phyloP scores from a whole-genome alignment of 2,113 vertebrate genomes.

The Lucifuga dentata region DNA sequence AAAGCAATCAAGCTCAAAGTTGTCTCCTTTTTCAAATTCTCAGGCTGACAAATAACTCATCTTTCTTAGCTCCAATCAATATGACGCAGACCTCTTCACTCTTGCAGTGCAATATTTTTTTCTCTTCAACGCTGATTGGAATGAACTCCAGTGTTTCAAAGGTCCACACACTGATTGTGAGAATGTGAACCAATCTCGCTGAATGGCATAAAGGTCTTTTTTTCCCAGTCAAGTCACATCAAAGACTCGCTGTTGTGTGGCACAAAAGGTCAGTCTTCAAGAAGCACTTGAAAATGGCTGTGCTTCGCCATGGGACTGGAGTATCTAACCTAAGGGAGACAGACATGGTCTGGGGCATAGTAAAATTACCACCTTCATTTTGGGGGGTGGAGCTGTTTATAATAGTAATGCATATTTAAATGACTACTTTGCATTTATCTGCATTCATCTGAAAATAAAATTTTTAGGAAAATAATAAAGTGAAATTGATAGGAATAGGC shows the following conservation, averaged over 20 bases:
- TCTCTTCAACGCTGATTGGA: constrained; percentile 76
- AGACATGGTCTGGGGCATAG: constrained; percentile 51
- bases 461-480: constrained; percentile 52
- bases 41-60: constrained; percentile 77
- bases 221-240: constrained; percentile 52
- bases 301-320: constrained; percentile 2
- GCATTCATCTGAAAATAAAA: constrained; percentile 80
- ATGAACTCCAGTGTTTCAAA: constrained; percentile 66
- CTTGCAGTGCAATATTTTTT: constrained; percentile 32
- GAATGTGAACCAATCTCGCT: constrained; percentile 51
- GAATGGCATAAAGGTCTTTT: constrained; percentile 37
- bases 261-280: constrained; percentile 31
- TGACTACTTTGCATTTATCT: constrained; percentile 81
- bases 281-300: constrained; percentile 46
- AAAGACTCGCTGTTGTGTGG: constrained; percentile 19
- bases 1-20: constrained; percentile 76
- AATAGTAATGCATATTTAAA: constrained; percentile 84
- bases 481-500: constrained; percentile 54
- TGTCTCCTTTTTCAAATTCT: constrained; percentile 68
- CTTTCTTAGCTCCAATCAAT: constrained; percentile 76
- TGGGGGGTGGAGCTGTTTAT: constrained; percentile 24
- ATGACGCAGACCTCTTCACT: constrained; percentile 60
- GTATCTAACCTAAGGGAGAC: constrained; percentile 43
- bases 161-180: constrained; percentile 64
- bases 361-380: constrained; percentile 65